Conservation (phyloP, 2,113 vertebrate species). For the Salvelinus sp. region DNA sequence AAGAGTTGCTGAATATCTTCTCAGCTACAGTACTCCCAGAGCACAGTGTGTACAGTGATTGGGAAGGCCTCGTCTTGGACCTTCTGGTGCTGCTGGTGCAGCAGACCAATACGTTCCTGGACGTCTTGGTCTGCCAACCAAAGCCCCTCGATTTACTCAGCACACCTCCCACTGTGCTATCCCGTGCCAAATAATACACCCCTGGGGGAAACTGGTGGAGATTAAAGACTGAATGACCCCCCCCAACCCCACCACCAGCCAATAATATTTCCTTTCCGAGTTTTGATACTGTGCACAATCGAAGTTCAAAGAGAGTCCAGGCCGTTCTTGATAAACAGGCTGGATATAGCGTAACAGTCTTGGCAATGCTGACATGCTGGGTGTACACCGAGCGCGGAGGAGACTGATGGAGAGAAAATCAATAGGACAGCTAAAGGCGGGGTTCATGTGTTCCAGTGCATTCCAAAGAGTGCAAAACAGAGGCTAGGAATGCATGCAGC, state of each 20-base stretch:
- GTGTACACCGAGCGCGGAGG: conserved; percentile 25
- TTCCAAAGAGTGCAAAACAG: conserved; percentile 49
- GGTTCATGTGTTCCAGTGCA: conserved; percentile 34
- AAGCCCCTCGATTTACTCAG: background rate
- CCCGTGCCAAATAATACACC: conserved; percentile 43
- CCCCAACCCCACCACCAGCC: conserved; percentile 22
- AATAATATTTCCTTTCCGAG: conserved; percentile 56
- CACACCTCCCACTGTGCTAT: conserved; percentile 19
- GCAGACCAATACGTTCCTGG: background rate
- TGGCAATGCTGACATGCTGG: conserved; percentile 44
- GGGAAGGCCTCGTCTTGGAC: background rate
- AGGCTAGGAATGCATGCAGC: conserved; percentile 45
- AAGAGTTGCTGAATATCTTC: background rate
- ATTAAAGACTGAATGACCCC: conserved; percentile 54
- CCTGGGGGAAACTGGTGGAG: conserved; percentile 43
- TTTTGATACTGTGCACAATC: conserved; percentile 60
- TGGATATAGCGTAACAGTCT: conserved; percentile 40
- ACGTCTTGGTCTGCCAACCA: background rate
- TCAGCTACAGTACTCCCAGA: background rate
- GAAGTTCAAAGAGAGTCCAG: conserved; percentile 63
- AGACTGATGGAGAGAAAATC: conserved; percentile 39
- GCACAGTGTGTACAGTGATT: background rate
- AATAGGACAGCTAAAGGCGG: conserved; percentile 33
- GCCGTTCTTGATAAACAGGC: conserved; percentile 56
- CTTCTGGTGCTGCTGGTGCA: background rate